phyloP scores from a whole-genome alignment of 2,797 vertebrate genomes.

The Sebastolobus altivelis region DNA sequence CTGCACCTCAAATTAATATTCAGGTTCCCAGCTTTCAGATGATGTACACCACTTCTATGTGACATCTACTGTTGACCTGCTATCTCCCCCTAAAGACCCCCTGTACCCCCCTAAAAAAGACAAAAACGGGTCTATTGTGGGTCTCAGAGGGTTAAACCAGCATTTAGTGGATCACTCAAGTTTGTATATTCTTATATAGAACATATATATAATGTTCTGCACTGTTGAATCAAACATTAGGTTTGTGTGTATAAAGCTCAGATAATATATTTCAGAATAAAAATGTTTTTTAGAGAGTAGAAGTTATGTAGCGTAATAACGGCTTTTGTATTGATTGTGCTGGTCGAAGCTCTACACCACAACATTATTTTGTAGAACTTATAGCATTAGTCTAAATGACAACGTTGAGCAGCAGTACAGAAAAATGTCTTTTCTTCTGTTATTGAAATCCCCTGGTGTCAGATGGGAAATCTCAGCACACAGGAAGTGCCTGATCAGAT shows the following conservation, averaged over 20 bases:
- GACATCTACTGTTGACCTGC: too few relatives aligned
- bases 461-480: conserved; percentile 8
- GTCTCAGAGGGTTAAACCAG: not conserved
- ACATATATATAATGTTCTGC: not conserved
- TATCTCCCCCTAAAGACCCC: too few relatives aligned
- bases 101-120: too few relatives aligned
- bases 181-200: not conserved
- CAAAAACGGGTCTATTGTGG: too few relatives aligned
- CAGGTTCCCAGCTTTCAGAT: too few relatives aligned
- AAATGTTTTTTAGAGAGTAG: not conserved
- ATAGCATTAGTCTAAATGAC: not conserved
- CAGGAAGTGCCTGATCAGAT: conserved; percentile 29
- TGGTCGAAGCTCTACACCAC: not conserved
- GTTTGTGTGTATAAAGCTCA: not conserved
- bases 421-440: not conserved
- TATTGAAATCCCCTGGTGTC: conserved; percentile 2
- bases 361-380: not conserved
- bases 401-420: not conserved
- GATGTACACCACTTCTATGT: too few relatives aligned
- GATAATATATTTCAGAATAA: not conserved
- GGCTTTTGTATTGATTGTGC: not conserved
- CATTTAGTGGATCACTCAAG: not conserved
- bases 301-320: not conserved
- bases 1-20: too few relatives aligned
- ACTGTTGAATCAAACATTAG: not conserved